Conservation (phyloP, 2,888 invertebrate species). For the Tiliacea citrago region DNA sequence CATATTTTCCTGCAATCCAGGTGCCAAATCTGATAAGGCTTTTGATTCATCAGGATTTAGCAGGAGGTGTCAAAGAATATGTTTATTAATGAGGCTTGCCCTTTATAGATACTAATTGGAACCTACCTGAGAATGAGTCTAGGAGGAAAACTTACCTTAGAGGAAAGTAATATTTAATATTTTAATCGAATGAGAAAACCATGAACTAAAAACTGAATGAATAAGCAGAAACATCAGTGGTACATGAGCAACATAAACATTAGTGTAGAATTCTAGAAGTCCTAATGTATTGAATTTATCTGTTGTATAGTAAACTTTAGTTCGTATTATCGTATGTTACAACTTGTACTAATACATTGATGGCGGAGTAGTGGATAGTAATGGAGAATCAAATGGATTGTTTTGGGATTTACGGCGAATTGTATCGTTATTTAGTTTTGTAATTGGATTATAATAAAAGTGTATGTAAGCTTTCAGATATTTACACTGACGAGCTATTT, state of each 20-base stretch:
- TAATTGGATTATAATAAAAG: background rate
- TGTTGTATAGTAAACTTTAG: slow-evolving; percentile 24
- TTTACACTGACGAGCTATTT: background rate
- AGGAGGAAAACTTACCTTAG: background rate
- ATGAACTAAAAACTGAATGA: background rate
- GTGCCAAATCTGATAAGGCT: slow-evolving; percentile 27
- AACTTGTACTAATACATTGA: slow-evolving; percentile 15
- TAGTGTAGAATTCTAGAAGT: slow-evolving; percentile 6
- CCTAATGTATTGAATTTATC: slow-evolving; percentile 28
- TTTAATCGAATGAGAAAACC: too few relatives aligned
- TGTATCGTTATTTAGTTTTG: slow-evolving; percentile 4
- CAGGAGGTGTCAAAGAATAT: background rate
- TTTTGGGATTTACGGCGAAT: slow-evolving; percentile 5
- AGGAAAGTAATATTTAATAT: background rate
- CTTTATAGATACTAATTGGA: slow-evolving; percentile 3
- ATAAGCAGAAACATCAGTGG: background rate
- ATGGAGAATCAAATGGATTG: background rate
- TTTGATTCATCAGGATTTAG: slow-evolving; percentile 22
- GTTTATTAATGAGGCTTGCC: background rate
- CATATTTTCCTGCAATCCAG: slow-evolving; percentile 12
- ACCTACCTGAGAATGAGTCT: background rate
- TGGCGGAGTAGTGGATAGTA: background rate
- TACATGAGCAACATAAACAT: slow-evolving; percentile 10
- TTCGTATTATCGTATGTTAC: slow-evolving; percentile 12
- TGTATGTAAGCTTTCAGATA: background rate